Conservation (phyloP, 2,797 vertebrate species). For the Heterohyrax brucei region DNA sequence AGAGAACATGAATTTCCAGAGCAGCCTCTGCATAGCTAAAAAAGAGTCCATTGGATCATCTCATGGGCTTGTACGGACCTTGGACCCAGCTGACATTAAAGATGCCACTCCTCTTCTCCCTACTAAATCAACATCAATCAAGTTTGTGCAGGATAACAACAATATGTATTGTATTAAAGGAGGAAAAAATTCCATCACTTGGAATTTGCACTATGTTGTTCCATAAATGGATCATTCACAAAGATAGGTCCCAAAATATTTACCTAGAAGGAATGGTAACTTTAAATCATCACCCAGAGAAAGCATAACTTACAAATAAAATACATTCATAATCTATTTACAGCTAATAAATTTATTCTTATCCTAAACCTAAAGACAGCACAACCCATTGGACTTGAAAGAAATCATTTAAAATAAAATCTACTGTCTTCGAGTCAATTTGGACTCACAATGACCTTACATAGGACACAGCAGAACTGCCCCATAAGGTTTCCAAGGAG, state of each 20-base stretch:
- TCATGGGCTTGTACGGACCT: neutral
- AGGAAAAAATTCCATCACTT: neutral
- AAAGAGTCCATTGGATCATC: neutral
- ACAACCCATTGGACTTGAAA: neutral
- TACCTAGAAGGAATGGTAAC: slow-evolving; percentile 44
- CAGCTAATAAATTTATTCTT: neutral
- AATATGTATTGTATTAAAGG: neutral
- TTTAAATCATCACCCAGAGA: neutral
- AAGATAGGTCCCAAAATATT: neutral
- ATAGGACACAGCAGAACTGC: too few species aligned
- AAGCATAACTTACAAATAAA: slow-evolving; percentile 44
- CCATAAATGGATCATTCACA: neutral
- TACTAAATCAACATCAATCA: neutral
- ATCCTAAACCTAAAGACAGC: neutral
- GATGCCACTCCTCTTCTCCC: neutral
- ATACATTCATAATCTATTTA: slow-evolving; percentile 22
- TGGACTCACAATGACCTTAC: too few species aligned
- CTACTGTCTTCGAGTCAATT: too few species aligned
- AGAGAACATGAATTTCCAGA: slow-evolving; percentile 39
- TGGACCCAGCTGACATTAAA: neutral
- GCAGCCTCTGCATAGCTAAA: neutral
- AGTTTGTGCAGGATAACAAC: neutral
- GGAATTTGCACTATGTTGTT: slow-evolving; percentile 45
- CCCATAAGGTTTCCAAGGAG: too few species aligned
- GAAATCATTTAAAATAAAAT: slow-evolving; percentile 83